A percentile compares a stretch with the other conserved stretches of the same genome.
phyloP scores from a whole-genome alignment of 53 echinoderm and acorn worm genomes.

The Luidia sarsii region DNA sequence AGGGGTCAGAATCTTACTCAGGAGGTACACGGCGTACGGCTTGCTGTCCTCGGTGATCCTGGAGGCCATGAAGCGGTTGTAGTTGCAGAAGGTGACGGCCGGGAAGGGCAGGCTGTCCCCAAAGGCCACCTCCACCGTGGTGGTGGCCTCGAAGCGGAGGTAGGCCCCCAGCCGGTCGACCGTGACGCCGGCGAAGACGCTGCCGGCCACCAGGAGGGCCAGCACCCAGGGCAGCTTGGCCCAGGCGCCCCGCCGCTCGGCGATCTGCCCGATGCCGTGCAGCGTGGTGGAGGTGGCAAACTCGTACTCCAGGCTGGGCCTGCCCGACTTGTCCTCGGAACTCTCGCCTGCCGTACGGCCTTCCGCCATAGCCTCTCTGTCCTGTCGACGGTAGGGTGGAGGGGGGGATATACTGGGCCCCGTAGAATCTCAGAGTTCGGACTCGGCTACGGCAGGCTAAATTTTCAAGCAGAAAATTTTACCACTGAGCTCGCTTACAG shows the following conservation, averaged over 20 bases:
- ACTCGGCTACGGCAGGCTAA: too few relatives aligned
- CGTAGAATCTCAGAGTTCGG: too few relatives aligned
- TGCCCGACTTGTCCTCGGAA: too few relatives aligned
- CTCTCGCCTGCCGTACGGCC: background rate
- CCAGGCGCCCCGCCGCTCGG: conserved; percentile 1
- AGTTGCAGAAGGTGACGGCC: conserved; percentile 49
- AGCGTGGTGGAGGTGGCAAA: conserved; percentile 37
- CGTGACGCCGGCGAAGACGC: background rate
- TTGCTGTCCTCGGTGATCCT: background rate
- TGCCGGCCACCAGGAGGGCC: background rate
- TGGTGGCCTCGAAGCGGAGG: conserved; percentile 18
- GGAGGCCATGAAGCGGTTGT: conserved; percentile 31
- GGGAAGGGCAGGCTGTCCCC: conserved; percentile 6
- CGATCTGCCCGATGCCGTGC: conserved; percentile 14
- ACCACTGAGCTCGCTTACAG: too few relatives aligned
- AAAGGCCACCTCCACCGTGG: background rate
- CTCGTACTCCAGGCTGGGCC: conserved; percentile 33
- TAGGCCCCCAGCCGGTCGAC: conserved; percentile 1
- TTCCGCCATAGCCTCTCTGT: background rate
- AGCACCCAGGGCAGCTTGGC: background rate
- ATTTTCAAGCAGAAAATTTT: too few relatives aligned
- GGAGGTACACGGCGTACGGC: conserved; percentile 3
- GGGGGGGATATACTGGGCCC: too few relatives aligned
- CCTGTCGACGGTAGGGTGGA: background rate
- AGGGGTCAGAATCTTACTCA: too few relatives aligned